These are phyloP conservation scores for Biston betularia DNA, from an alignment of 2,888 invertebrate species.

Conservation along the genomic window DNA sequence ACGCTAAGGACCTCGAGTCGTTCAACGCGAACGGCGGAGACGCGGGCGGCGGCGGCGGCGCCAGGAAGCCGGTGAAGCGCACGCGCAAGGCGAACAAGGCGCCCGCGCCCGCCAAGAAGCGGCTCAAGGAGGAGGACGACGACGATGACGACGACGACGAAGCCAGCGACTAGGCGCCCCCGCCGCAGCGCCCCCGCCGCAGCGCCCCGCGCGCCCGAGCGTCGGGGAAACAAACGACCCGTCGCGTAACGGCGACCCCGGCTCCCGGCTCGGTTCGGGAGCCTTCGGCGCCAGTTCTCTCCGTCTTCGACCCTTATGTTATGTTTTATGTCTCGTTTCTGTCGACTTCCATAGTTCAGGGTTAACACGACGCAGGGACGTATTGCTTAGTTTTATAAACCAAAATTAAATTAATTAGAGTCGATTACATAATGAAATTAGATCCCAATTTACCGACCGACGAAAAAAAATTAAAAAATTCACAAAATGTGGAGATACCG, in stretches of 20 bases:
- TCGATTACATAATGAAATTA: not conserved
- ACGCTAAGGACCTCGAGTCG: slow-evolving; percentile 92
- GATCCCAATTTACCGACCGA: not conserved
- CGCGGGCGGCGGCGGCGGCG: slow-evolving; percentile 57
- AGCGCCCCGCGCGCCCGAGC: not conserved
- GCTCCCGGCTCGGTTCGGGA: no score
- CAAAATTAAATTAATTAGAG: not conserved
- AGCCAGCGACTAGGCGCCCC: slow-evolving; percentile 60
- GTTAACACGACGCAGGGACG: no score
- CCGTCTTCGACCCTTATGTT: not conserved
- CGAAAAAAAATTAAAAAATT: not conserved
- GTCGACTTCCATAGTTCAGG: not conserved
- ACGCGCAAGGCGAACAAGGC: slow-evolving; percentile 64
- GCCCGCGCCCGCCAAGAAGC: slow-evolving; percentile 53
- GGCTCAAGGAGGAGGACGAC: slow-evolving; percentile 77
- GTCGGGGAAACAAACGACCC: slow-evolving; percentile 4
- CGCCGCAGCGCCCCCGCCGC: not conserved
- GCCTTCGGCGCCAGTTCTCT: not conserved
- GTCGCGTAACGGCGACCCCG: not conserved
- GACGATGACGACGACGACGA: slow-evolving; percentile 83
- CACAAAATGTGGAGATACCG: no score
- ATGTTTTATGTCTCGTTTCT: not conserved
- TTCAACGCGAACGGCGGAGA: slow-evolving; percentile 89
- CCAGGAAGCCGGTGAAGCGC: slow-evolving; percentile 77
- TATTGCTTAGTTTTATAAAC: not conserved